Evolutionary conservation across 1,140 invertebrate genomes (phyloP).

Genomic region (Hypsibius dujardini): DNA sequence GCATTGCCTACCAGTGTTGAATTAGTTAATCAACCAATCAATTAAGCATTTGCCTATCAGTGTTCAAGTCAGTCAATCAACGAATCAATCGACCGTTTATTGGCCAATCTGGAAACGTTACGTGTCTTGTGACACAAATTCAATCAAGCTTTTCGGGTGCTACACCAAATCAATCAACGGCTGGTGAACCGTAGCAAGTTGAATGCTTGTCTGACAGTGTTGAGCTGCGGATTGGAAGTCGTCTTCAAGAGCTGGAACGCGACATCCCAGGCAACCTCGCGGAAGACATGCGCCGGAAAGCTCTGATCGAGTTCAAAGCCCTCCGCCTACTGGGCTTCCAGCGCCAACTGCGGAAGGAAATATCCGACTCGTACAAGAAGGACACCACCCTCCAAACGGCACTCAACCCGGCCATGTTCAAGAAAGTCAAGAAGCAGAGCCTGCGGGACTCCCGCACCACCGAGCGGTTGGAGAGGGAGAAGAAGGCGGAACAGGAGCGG

Average conservation of each 20-base stretch:
- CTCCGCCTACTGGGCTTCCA: conserved; percentile 85
- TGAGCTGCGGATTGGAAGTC: background rate
- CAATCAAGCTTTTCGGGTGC: too few relatives aligned
- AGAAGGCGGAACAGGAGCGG: conserved; percentile 87
- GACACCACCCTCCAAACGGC: conserved; percentile 91
- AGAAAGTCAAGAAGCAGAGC: conserved; percentile 80
- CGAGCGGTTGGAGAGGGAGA: conserved; percentile 94
- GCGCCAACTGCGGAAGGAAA: conserved; percentile 60
- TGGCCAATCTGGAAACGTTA: too few relatives aligned
- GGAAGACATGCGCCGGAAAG: conserved; percentile 73
- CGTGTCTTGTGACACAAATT: too few relatives aligned
- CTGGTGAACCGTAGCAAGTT: too few relatives aligned
- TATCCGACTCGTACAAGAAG: conserved; percentile 21
- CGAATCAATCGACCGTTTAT: too few relatives aligned
- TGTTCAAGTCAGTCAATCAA: too few relatives aligned
- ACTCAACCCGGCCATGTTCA: conserved; percentile 89
- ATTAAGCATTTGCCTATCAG: too few relatives aligned
- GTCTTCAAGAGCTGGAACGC: conserved; percentile 1
- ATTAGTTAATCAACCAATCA: too few relatives aligned
- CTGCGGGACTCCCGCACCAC: conserved; percentile 85
- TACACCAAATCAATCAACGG: too few relatives aligned
- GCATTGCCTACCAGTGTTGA: too few relatives aligned
- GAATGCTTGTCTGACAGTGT: background rate
- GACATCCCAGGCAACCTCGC: conserved; percentile 65
- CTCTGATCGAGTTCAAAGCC: conserved; percentile 81